phyloP scores from a whole-genome alignment of 2,888 invertebrate genomes.

The Agrochola circellaris region DNA sequence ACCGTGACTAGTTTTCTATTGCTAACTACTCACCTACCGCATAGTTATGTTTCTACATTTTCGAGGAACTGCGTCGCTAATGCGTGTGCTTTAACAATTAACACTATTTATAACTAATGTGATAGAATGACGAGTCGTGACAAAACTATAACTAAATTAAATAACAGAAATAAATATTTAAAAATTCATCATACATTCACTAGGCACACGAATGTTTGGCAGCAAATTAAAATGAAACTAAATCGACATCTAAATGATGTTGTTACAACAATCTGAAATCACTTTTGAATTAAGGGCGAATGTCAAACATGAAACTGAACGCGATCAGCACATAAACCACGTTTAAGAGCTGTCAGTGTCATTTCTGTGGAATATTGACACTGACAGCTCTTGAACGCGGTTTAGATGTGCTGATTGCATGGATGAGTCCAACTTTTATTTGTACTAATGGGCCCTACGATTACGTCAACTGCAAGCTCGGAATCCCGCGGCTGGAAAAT shows the following conservation, averaged over 20 bases:
- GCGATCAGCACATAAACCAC: too few species aligned
- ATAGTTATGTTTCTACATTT: slow-evolving; percentile 39
- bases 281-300: not conserved
- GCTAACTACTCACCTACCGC: slow-evolving; percentile 20
- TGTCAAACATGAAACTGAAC: too few species aligned
- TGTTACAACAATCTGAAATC: not conserved
- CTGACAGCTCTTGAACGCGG: too few species aligned
- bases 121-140: slow-evolving; percentile 5
- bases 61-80: slow-evolving; percentile 25
- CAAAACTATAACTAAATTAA: slow-evolving; percentile 19
- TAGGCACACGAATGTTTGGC: not conserved
- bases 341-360: too few species aligned
- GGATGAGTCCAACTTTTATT: not conserved
- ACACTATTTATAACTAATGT: slow-evolving; percentile 13
- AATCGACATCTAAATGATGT: not conserved
- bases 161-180: slow-evolving; percentile 17
- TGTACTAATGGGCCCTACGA: not conserved
- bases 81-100: slow-evolving; percentile 30
- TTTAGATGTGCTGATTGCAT: too few species aligned
- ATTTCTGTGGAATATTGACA: too few species aligned
- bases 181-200: not conserved
- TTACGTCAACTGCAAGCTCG: slow-evolving; percentile 5
- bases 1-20: slow-evolving; percentile 37
- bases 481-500: slow-evolving; percentile 10
- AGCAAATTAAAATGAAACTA: slow-evolving; percentile 16